Conservation (phyloP, 2,113 vertebrate species). For the Microcebus jonahi region DNA sequence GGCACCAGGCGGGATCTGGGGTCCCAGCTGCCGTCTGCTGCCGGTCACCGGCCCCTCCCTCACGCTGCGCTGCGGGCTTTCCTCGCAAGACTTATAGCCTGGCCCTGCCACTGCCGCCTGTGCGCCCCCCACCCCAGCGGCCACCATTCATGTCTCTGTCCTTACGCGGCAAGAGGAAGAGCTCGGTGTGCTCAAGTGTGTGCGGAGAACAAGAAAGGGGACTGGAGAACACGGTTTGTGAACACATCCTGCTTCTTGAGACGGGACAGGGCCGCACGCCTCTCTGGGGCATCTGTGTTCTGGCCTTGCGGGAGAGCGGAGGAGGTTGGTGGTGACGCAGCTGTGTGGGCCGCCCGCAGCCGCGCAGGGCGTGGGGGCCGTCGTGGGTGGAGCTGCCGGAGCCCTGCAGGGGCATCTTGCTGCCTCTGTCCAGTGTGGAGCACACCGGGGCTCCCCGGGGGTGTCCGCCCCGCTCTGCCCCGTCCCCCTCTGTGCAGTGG, state of each 20-base stretch:
- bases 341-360: accelerated
- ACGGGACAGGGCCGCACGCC: too few relatives aligned
- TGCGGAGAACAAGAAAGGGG: neutral
- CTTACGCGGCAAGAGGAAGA: neutral
- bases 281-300: neutral
- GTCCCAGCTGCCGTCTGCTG: accelerated
- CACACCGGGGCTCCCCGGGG: accelerated
- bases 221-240: neutral
- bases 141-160: neutral
- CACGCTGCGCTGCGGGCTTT: accelerated
- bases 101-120: too few relatives aligned
- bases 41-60: accelerated
- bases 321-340: too few relatives aligned
- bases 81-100: too few relatives aligned
- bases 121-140: too few relatives aligned
- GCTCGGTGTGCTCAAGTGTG: accelerated
- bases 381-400: accelerated
- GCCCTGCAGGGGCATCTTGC: neutral
- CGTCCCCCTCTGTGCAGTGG: neutral
- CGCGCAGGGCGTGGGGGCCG: accelerated
- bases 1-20: accelerated
- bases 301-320: neutral
- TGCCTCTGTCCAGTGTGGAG: neutral
- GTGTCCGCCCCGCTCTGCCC: too few relatives aligned
- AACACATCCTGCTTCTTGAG: neutral